phyloP scores from a whole-genome alignment of 2,113 vertebrate species.

The Elaphurus davidianus region DNA sequence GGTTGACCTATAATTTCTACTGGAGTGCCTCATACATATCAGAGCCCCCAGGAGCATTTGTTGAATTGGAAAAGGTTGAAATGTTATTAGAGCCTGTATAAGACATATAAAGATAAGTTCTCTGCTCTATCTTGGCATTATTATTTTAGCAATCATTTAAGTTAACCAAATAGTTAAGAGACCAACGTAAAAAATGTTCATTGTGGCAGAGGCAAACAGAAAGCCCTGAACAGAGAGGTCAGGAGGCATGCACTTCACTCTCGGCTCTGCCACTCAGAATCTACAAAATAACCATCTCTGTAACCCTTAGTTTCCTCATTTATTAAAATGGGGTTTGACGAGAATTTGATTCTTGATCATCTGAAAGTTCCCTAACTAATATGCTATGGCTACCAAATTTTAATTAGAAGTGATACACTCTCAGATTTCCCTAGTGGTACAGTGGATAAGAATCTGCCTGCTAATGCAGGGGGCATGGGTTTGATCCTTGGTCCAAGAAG shows the following conservation, averaged over 20 bases:
- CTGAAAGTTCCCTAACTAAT: not conserved
- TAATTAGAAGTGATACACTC: not conserved
- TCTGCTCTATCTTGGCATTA: not conserved
- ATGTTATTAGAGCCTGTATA: not conserved
- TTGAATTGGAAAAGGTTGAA: not conserved
- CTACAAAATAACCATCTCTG: not conserved
- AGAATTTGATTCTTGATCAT: constrained; percentile 6
- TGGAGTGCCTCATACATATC: not conserved
- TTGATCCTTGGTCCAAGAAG: not conserved
- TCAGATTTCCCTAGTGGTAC: not conserved
- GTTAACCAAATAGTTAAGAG: not conserved
- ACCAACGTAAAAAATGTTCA: not conserved
- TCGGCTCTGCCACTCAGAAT: not conserved
- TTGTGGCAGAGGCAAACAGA: not conserved
- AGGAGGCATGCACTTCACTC: not conserved
- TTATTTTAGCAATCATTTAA: constrained; percentile 5
- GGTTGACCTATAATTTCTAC: not conserved
- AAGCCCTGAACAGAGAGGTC: not conserved
- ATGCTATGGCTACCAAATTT: not conserved
- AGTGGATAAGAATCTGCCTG: not conserved
- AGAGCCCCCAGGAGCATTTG: not conserved
- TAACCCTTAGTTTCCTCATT: not conserved
- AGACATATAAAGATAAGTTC: not conserved
- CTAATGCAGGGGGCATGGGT: not conserved
- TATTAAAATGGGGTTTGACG: not conserved